Base-by-base conservation (phyloP, 2,797 vertebrate genomes). In the Hoplostethus mediterraneus region DNA sequence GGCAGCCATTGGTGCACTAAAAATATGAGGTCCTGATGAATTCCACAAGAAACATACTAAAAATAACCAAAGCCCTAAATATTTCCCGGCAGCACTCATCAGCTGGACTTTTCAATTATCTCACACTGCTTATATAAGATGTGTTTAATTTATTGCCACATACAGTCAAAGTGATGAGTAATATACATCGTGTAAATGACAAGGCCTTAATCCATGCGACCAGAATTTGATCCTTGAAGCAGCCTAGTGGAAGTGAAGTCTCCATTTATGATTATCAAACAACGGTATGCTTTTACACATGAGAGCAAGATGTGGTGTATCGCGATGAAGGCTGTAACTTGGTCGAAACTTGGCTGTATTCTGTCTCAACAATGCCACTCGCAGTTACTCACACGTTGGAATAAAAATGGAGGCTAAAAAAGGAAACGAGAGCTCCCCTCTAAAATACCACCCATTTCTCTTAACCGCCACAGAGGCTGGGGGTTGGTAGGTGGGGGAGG, bases 331-430 rank as follows among this genome's bases (percentile, higher is more conserved):
- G 44, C 17, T 61, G 4, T 3, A 78, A 81, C 73, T 86, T 71
- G 48, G 36, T 57, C 25, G 36, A 82, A 82, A 87, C 83, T 64
- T 77, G 31, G 38, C 68, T 44, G 75, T 67, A 71, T 69, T 75
- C 55, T 67, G 45, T 28, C 48, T 70, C 70, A 38, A 57, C 81
- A 63, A 56, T 36, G 60, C 25, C 59, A 25, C 59, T 67, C 45
- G 30, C 71, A 69, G 44, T 67, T 59, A 53, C 75, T 91, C 82
- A 88, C 86, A 90, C 85, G 82, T 82, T 80, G 83, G 87, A 92
- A 91, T 90, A 89, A 93, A 90, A 93, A 94, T 93, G 90, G 93
- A 93, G 91, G 90, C 93, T 95, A 94, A 94, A 94, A 93, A 93
- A 89, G 93, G 93, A 94, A 94, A 94, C 90, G 90, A 87, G 91